Evolutionary conservation across 35 echinoderm and acorn worm species (phyloP).

Genomic region (Eucidaris tribuloides): DNA sequence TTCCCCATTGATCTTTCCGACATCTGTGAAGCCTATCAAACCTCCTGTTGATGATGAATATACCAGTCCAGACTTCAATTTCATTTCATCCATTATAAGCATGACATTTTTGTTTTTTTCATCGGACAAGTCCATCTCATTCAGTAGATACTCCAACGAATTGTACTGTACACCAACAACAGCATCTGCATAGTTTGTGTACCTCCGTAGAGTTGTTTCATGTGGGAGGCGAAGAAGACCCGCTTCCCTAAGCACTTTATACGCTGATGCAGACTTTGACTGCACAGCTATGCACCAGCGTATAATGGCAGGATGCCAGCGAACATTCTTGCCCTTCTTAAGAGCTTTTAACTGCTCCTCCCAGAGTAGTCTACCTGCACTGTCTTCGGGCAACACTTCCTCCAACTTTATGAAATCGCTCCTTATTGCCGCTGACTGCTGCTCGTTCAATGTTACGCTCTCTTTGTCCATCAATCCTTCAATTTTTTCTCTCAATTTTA

Average conservation of each 20-base stretch:
- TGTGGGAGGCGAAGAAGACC: slow-evolving; percentile 45
- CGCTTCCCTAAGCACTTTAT: slow-evolving; percentile 24
- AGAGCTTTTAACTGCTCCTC: slow-evolving; percentile 45
- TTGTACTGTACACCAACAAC: not conserved
- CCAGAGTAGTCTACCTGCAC: slow-evolving; percentile 34
- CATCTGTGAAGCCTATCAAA: too few species aligned
- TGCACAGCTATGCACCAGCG: slow-evolving; percentile 64
- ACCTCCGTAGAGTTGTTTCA: slow-evolving; percentile 41
- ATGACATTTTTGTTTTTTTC: not conserved
- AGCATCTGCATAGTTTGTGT: slow-evolving; percentile 23
- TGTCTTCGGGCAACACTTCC: not conserved
- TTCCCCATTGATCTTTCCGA: too few species aligned
- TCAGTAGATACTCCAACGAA: not conserved
- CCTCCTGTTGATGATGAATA: too few species aligned
- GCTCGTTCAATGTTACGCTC: not conserved
- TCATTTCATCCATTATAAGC: slow-evolving; percentile 16
- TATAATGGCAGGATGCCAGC: slow-evolving; percentile 75
- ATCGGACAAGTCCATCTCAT: not conserved
- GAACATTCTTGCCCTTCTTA: slow-evolving; percentile 38
- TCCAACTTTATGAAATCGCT: slow-evolving; percentile 6
- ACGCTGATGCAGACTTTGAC: slow-evolving; percentile 33
- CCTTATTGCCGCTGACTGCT: not conserved
- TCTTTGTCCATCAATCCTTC: not conserved
- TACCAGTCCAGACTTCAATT: too few species aligned
- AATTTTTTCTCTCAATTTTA: not conserved